Evolutionary conservation across 2,113 vertebrate species (phyloP).

Genomic region (Henicopernis longicauda): DNA sequence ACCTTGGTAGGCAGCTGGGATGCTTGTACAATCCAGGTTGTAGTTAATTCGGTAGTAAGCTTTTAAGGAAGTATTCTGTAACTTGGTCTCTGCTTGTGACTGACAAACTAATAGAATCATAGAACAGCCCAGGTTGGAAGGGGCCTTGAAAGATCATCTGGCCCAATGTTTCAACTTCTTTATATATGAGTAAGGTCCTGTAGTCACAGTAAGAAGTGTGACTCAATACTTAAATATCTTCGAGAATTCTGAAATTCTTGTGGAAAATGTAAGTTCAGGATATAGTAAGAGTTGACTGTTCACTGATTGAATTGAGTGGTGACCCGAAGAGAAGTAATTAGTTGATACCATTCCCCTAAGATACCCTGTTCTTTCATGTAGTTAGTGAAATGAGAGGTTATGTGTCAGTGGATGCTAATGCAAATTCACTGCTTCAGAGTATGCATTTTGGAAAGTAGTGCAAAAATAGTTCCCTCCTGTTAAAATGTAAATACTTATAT

Average conservation of each 20-base stretch:
- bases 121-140: not conserved
- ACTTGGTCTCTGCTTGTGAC: not conserved
- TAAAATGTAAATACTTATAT: not conserved
- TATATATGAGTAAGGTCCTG: not conserved
- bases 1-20: not conserved
- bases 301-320: not conserved
- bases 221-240: not conserved
- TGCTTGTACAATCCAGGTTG: not conserved
- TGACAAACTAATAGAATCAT: not conserved
- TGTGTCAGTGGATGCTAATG: not conserved
- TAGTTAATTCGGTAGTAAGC: not conserved
- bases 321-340: constrained; percentile 46
- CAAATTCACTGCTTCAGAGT: not conserved
- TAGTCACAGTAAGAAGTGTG: not conserved
- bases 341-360: not conserved
- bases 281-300: not conserved
- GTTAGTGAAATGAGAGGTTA: not conserved
- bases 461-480: not conserved
- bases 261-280: not conserved
- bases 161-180: not conserved
- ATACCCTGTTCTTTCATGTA: not conserved
- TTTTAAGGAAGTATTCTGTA: not conserved
- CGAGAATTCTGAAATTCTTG: not conserved
- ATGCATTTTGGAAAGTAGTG: not conserved
- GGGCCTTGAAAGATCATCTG: not conserved